These are phyloP conservation scores for Aptenodytes forsteri DNA, from an alignment of 2,113 vertebrate species.

Conservation along the genomic window DNA sequence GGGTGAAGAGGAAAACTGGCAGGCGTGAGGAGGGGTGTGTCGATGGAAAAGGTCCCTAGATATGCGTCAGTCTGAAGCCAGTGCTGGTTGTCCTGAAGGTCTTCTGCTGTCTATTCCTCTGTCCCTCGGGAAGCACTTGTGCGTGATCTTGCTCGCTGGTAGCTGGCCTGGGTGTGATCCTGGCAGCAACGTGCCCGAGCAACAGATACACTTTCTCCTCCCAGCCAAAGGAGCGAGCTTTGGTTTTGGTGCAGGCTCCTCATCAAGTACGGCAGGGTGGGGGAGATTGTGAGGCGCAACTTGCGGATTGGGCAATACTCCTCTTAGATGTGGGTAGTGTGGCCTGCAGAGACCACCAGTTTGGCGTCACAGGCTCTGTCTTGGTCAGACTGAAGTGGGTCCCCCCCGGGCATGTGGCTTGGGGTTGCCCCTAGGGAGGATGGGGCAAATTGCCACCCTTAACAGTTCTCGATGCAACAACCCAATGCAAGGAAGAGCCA, in stretches of 20 bases:
- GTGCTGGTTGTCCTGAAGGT: not conserved
- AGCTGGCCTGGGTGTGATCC: not conserved
- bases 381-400: not conserved
- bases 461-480: not conserved
- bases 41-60: not conserved
- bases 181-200: not conserved
- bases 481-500: not conserved
- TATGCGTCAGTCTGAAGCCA: not conserved
- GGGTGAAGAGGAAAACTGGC: not conserved
- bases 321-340: not conserved
- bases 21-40: not conserved
- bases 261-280: accelerated
- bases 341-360: not conserved
- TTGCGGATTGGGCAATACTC: not conserved
- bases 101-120: not conserved
- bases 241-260: not conserved
- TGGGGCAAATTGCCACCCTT: not conserved
- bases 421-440: not conserved
- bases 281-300: not conserved
- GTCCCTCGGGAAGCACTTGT: accelerated
- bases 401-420: accelerated
- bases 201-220: not conserved
- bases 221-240: not conserved
- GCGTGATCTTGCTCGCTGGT: not conserved
- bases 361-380: not conserved